Evolutionary conservation across 2,113 vertebrate genomes (phyloP).

Genomic region (Archocentrus centrarchus): DNA sequence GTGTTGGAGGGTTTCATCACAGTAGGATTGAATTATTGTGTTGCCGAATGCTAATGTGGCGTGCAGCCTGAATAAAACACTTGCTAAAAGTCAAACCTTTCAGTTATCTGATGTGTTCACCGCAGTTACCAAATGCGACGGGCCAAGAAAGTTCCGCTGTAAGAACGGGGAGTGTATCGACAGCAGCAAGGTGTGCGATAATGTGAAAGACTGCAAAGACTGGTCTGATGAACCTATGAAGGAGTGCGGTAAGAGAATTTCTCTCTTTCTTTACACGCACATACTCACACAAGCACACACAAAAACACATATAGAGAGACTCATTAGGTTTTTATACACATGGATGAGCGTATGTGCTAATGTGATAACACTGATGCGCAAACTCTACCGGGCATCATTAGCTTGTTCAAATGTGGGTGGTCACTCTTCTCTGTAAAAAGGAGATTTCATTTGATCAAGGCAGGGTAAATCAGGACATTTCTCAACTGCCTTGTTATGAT

Average conservation of each 20-base stretch:
- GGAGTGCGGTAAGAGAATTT: conserved; percentile 89
- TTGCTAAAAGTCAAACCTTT: not conserved
- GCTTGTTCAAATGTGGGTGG: conserved; percentile 50
- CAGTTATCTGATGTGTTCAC: conserved; percentile 64
- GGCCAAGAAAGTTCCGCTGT: conserved; percentile 92
- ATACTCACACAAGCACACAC: not conserved
- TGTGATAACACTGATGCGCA: not conserved
- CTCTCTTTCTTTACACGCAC: not conserved
- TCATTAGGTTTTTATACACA: conserved; percentile 7
- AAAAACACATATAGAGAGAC: not conserved
- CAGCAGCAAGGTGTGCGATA: conserved; percentile 93
- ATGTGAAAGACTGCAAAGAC: conserved; percentile 94
- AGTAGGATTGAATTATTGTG: not conserved
- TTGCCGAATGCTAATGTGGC: not conserved
- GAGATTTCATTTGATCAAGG: conserved; percentile 67
- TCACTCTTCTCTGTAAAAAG: conserved; percentile 27
- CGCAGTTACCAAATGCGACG: conserved; percentile 92
- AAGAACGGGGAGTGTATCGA: conserved; percentile 96
- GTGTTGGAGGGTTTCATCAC: not conserved
- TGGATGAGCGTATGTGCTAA: not conserved
- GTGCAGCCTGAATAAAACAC: not conserved
- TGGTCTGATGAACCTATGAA: conserved; percentile 96
- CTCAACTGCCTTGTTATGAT: conserved; percentile 63
- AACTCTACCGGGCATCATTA: conserved; percentile 2
- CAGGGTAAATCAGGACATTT: conserved; percentile 54